Percentiles rank a stretch among this genome's conserved stretches.
phyloP scores from a whole-genome alignment of 2,113 vertebrate genomes.

The Ailuropoda melanoleuca region DNA sequence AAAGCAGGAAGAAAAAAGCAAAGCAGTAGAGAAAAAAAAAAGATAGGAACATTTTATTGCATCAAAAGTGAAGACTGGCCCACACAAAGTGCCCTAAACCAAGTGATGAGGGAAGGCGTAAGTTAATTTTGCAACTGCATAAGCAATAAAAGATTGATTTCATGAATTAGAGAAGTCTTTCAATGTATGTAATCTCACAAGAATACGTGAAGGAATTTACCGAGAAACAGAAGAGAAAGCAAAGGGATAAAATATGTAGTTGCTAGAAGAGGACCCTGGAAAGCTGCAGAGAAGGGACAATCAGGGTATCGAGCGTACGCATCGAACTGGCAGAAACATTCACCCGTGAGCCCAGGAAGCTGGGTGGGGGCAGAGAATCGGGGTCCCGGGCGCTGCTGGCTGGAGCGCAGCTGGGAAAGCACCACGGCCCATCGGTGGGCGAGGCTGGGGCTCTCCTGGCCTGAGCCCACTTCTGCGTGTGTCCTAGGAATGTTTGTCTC shows the following conservation, averaged over 20 bases:
- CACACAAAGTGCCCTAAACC: neutral
- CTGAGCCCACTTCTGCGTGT: neutral
- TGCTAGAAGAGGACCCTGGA: neutral
- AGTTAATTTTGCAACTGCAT: neutral
- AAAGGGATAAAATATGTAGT: neutral
- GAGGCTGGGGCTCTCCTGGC: rapidly evolving
- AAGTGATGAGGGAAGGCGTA: neutral
- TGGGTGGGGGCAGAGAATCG: neutral
- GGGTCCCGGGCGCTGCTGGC: rapidly evolving
- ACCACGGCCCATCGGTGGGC: neutral
- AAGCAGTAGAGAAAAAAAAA: neutral
- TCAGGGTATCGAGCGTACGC: neutral
- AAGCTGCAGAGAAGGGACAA: neutral
- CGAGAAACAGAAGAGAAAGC: neutral
- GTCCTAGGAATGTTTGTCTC: neutral
- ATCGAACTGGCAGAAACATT: neutral
- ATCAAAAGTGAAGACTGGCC: neutral
- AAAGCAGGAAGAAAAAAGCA: neutral
- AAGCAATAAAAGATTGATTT: neutral
- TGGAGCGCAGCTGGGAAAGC: neutral
- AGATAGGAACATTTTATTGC: neutral
- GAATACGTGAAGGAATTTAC: neutral
- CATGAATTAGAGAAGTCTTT: neutral
- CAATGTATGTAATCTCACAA: neutral
- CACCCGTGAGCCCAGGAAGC: neutral